A percentile compares a stretch with the other conserved stretches of the same genome.
Evolutionary conservation across 2,888 invertebrate species (phyloP).

Genomic region (Thalpophila matura): DNA sequence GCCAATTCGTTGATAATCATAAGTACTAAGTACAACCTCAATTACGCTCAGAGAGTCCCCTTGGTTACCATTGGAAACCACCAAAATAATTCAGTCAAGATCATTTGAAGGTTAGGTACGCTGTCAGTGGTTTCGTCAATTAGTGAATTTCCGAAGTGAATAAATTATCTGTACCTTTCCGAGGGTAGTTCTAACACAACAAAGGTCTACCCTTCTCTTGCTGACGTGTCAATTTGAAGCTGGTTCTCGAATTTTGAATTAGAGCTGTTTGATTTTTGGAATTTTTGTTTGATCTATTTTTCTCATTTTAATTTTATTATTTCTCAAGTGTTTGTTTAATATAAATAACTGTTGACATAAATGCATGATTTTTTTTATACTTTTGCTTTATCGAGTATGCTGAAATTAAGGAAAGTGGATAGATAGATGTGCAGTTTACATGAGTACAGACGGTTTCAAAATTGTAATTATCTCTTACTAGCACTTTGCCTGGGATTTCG

Average conservation of each 20-base stretch:
- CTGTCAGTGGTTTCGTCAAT: conserved; percentile 37
- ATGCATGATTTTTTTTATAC: too few relatives aligned
- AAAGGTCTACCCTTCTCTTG: conserved; percentile 34
- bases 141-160: conserved; percentile 37
- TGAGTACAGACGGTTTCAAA: too few relatives aligned
- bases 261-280: not conserved
- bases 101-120: conserved; percentile 24
- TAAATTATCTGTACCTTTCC: conserved; percentile 36
- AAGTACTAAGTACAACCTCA: not conserved
- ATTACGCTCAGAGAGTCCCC: not conserved
- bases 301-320: not conserved
- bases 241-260: conserved; percentile 12
- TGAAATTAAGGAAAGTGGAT: too few relatives aligned
- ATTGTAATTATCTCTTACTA: too few relatives aligned
- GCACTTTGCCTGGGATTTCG: too few relatives aligned
- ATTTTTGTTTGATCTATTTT: not conserved
- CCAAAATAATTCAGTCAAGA: conserved; percentile 22
- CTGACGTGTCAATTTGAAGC: conserved; percentile 18
- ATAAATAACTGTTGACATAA: too few relatives aligned
- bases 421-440: too few relatives aligned
- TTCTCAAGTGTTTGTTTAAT: too few relatives aligned
- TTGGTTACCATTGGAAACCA: not conserved
- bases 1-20: not conserved
- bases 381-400: too few relatives aligned
- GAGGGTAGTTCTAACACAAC: conserved; percentile 23